Conservation (phyloP, 2,113 vertebrate species). For the Tyrannus savana region DNA sequence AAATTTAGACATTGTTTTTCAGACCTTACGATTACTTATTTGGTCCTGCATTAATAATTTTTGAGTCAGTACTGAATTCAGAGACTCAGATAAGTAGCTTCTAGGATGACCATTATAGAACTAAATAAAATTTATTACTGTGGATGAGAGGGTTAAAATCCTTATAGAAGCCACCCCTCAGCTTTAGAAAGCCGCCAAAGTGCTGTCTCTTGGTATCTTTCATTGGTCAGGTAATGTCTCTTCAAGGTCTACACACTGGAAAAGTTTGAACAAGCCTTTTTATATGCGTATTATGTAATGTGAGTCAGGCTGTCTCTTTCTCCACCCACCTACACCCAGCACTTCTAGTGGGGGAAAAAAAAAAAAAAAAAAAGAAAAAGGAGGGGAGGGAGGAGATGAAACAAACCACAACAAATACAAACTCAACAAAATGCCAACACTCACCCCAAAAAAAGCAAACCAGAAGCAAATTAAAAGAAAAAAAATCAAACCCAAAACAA, state of each 20-base stretch:
- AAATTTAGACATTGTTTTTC: too few relatives aligned
- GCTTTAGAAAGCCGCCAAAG: background rate
- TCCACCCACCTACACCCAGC: background rate
- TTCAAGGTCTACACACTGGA: background rate
- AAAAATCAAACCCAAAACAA: background rate
- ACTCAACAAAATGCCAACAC: background rate
- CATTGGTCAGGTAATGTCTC: background rate
- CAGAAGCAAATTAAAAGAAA: background rate
- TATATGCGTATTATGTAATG: background rate
- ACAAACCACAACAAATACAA: background rate
- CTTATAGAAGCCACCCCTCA: background rate
- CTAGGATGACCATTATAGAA: background rate
- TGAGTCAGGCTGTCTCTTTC: background rate
- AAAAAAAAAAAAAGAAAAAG: background rate
- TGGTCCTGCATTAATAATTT: background rate
- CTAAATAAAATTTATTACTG: background rate
- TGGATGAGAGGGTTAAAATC: background rate
- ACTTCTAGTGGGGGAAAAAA: background rate
- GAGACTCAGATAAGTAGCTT: background rate
- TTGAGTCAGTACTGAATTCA: background rate
- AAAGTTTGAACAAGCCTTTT: background rate
- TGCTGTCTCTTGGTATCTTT: background rate
- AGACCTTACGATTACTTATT: background rate
- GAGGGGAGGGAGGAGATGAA: rapidly evolving
- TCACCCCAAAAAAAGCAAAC: background rate